Percentiles rank a stretch among this genome's conserved stretches.
Evolutionary conservation across 2,888 invertebrate genomes (phyloP).

Genomic region (Limnephilus auricula): DNA sequence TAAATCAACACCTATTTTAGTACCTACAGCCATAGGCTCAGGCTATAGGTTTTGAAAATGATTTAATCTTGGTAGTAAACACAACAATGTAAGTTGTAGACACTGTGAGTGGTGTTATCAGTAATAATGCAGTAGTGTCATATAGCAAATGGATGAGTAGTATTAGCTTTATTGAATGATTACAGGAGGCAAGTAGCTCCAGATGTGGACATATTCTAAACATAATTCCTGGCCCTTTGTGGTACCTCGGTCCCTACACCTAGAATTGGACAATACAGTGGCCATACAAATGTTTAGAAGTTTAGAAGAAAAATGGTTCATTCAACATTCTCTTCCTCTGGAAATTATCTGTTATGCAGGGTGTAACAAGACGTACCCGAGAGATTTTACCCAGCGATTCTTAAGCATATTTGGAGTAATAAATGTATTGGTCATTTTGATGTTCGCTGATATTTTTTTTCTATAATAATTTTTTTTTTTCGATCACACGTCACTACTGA

Average conservation of each 20-base stretch:
- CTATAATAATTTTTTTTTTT: too few species aligned
- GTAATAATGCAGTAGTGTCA: neutral
- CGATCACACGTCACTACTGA: too few species aligned
- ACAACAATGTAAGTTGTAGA: neutral
- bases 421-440: too few species aligned
- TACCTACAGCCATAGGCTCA: neutral
- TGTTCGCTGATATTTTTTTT: too few species aligned
- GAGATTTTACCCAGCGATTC: too few species aligned
- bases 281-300: neutral
- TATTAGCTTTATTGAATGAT: conserved; percentile 16
- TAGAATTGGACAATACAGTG: neutral
- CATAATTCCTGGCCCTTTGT: neutral
- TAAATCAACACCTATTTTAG: neutral
- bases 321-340: neutral
- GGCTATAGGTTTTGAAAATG: neutral
- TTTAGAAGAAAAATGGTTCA: neutral
- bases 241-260: neutral
- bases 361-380: too few species aligned
- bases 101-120: neutral
- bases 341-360: neutral
- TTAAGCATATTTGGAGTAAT: too few species aligned
- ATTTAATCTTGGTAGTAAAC: neutral
- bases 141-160: neutral
- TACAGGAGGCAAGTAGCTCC: neutral
- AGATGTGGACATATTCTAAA: neutral